Evolutionary conservation across 2,797 vertebrate species (phyloP).

Genomic region (Liasis olivaceus): DNA sequence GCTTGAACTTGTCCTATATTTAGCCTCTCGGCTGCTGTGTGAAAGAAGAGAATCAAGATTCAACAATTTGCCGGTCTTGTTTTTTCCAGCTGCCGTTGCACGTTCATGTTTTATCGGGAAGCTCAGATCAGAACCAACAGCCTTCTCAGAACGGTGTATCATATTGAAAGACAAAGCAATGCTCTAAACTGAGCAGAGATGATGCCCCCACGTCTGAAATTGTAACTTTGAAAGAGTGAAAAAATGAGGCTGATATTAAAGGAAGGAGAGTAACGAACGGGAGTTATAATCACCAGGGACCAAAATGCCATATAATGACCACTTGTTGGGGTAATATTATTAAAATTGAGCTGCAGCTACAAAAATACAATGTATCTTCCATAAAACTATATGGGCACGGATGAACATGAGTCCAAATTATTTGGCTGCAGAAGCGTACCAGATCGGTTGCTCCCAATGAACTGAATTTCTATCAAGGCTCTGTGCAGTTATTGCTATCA

Average conservation of each 20-base stretch:
- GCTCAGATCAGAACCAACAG: slow-evolving; percentile 5
- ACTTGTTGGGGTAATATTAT: slow-evolving; percentile 54
- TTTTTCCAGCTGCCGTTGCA: slow-evolving; percentile 1
- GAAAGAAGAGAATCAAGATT: not conserved
- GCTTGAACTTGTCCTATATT: not conserved
- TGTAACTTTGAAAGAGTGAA: slow-evolving; percentile 45
- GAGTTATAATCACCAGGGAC: slow-evolving; percentile 62
- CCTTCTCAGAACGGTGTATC: slow-evolving; percentile 26
- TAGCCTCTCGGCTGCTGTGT: not conserved
- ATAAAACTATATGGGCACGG: slow-evolving; percentile 51
- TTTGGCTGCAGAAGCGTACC: slow-evolving; percentile 48
- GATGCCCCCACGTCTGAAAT: slow-evolving; percentile 38
- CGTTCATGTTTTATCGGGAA: not conserved
- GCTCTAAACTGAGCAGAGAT: not conserved
- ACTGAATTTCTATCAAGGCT: not conserved
- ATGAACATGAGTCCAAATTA: slow-evolving; percentile 54
- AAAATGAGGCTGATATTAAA: slow-evolving; percentile 49
- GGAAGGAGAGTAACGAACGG: slow-evolving; percentile 59
- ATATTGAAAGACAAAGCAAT: too few species aligned
- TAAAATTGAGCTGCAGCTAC: slow-evolving; percentile 59
- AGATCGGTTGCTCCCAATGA: slow-evolving; percentile 39
- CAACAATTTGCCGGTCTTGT: not conserved
- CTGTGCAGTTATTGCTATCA: too few species aligned
- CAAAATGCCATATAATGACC: slow-evolving; percentile 58
- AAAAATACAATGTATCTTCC: slow-evolving; percentile 60